These are phyloP conservation scores for Pionites leucogaster DNA, from an alignment of 2,113 vertebrate species.

Conservation along the genomic window DNA sequence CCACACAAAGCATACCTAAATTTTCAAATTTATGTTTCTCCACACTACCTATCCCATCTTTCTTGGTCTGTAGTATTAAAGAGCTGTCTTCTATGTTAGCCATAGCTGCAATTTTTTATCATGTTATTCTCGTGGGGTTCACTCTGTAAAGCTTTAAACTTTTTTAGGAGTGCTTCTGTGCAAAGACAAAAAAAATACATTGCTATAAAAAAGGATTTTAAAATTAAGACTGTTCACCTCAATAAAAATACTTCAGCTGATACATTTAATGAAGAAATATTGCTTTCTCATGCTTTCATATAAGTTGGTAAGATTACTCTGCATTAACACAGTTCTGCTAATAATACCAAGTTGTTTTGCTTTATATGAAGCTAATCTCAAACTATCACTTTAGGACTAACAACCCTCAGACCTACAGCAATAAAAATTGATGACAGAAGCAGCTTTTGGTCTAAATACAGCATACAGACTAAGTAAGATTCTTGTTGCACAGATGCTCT, in stretches of 20 bases:
- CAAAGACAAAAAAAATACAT: not conserved
- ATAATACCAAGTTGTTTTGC: not conserved
- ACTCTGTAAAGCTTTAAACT: not conserved
- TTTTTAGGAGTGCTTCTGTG: not conserved
- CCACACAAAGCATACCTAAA: not conserved
- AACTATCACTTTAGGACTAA: not conserved
- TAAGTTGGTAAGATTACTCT: not conserved
- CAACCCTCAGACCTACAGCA: not conserved
- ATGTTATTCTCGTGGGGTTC: not conserved
- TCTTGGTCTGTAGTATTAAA: not conserved
- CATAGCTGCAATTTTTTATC: not conserved
- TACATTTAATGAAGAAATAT: not conserved
- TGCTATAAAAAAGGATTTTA: not conserved
- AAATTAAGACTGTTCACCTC: not conserved
- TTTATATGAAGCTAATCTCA: not conserved
- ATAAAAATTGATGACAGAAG: not conserved
- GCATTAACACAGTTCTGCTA: not conserved
- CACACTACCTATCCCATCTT: not conserved
- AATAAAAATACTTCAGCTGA: not conserved
- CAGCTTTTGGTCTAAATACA: not conserved
- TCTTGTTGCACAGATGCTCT: not conserved
- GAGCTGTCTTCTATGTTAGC: not conserved
- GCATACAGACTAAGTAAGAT: not conserved
- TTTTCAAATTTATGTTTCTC: not conserved
- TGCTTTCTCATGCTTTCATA: not conserved